A percentile compares a stretch with the other conserved stretches of the same genome.
Evolutionary conservation across 2,113 vertebrate species (phyloP).

Genomic region (Paratilapia polleni): DNA sequence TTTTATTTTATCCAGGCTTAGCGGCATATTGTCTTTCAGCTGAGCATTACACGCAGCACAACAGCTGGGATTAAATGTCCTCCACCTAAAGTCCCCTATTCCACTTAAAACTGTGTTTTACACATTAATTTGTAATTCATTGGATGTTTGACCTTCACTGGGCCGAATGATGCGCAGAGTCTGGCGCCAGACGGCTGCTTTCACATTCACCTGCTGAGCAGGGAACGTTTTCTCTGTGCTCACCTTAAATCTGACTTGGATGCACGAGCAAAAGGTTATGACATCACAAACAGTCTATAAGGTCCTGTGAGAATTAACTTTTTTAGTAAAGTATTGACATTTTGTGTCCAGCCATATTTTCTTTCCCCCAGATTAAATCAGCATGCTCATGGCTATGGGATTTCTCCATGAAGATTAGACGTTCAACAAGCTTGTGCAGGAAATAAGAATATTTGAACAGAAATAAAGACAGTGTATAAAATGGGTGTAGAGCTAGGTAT

Average conservation of each 20-base stretch:
- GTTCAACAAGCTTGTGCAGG: neutral
- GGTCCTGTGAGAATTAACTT: neutral
- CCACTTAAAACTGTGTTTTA: neutral
- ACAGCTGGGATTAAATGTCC: neutral
- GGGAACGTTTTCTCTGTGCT: neutral
- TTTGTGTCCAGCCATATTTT: neutral
- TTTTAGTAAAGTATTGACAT: neutral
- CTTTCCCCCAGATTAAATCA: neutral
- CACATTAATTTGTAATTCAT: neutral
- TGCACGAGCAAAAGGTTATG: neutral
- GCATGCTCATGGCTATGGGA: neutral
- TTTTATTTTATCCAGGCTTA: neutral
- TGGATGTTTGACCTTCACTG: neutral
- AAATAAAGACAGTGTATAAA: neutral
- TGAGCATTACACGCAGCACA: neutral
- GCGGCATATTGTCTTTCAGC: neutral
- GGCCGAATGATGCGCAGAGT: neutral
- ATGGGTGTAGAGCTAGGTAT: too few relatives aligned
- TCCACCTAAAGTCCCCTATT: neutral
- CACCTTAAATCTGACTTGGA: neutral
- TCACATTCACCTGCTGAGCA: neutral
- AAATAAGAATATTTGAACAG: neutral
- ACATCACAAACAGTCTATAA: neutral
- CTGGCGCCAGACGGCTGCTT: neutral
- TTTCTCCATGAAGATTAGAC: neutral